Evolutionary conservation across 2,113 vertebrate genomes (phyloP).

Genomic region (Illadopsis cleaveri): DNA sequence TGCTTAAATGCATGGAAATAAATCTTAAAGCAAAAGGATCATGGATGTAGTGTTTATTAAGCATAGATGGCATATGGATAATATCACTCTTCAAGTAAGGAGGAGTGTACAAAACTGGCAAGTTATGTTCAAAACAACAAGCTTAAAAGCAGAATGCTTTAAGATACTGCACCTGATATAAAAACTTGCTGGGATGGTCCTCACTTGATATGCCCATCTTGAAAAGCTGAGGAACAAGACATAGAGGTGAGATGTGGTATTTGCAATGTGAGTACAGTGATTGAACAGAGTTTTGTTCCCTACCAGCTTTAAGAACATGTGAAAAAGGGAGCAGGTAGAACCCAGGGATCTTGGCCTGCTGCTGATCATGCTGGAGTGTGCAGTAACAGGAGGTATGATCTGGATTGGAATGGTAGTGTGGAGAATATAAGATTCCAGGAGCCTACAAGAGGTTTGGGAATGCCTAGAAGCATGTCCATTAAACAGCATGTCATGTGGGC

Average conservation of each 20-base stretch:
- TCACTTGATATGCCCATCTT: background rate
- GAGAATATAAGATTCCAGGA: background rate
- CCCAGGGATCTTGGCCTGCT: background rate
- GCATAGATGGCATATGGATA: background rate
- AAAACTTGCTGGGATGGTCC: background rate
- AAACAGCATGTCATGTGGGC: background rate
- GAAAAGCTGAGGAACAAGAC: background rate
- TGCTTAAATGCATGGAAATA: background rate
- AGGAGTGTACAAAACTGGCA: background rate
- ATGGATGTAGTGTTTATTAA: background rate
- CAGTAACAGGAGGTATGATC: background rate
- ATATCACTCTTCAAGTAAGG: background rate
- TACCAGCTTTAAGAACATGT: background rate
- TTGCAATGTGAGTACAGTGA: background rate
- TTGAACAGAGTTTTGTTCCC: background rate
- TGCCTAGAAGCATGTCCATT: background rate
- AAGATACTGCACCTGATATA: background rate
- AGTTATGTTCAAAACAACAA: background rate
- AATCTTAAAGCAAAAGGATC: background rate
- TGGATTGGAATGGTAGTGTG: background rate
- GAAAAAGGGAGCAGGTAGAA: background rate
- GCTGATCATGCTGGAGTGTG: background rate
- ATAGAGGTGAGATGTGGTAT: fast-evolving
- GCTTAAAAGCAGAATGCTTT: background rate
- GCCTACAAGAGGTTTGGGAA: background rate